Evolutionary conservation across 1,140 invertebrate genomes (phyloP), one percentile per base, ranked within the genome.

Genomic region (Melanaphis sacchari): DNA sequence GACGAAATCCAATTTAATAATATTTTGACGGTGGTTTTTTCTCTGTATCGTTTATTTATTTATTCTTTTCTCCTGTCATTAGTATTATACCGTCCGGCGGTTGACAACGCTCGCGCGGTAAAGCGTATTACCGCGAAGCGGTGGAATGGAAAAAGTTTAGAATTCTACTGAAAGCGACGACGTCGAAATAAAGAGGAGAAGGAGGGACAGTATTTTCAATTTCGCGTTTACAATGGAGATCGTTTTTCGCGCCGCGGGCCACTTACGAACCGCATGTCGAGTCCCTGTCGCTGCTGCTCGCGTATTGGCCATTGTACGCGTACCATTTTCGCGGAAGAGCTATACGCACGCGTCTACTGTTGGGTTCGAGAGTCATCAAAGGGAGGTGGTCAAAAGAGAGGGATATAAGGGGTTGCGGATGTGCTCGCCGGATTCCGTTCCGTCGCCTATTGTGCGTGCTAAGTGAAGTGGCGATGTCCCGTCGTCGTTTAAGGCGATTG

Each of bases 201-300:
- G 46, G 46, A 49, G 49, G 38, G n/a, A 85, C 36, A 38, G 90
- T n/a, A 76, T 93, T 93, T 93, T 93, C 91, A 85, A 93, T 93
- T 93, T 93, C 84, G 21, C 66, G 66, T 84, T 84, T 85, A 93
- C 91, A 93, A 93, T 93, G 46, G 91, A 54, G 66, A 93, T 93
- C 91, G 91, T 93, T 93, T 93, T 85, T 84, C 91, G 91, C 91
- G 81, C 76, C 76, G 46, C 91, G 66, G 91, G 91, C 91, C n/a
- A 91, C 54, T 91, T 76, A 43, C 26, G 66, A 59, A 59, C 52
- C 26, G 24, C 89, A 54, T n/a, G 59, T 76, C 15, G 59, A 76
- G 59, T n/a, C 5, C n/a, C 59, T n/a, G 59, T 31, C 66, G 26
- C 15, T 24, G 18, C 31, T 9, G 26, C 43, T 21, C 66, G 38